These are phyloP conservation scores for Adelphocoris suturalis DNA, from an alignment of 2,888 invertebrate genomes.

Conservation along the genomic window DNA sequence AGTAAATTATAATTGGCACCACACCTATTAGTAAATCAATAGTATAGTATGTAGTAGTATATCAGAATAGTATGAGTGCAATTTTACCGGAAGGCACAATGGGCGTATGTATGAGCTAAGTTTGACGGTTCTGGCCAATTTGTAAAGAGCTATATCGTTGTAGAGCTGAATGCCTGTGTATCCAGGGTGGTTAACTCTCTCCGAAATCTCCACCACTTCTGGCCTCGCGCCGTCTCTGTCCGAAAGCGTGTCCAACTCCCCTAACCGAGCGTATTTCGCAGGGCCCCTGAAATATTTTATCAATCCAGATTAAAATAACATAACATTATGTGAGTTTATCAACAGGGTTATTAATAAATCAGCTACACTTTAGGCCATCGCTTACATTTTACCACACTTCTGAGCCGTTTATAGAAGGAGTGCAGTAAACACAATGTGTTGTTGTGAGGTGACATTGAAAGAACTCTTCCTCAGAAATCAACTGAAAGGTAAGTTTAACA, in stretches of 20 bases:
- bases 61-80: background rate
- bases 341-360: too few relatives aligned
- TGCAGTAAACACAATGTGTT: too few relatives aligned
- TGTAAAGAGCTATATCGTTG: slow-evolving; percentile 73
- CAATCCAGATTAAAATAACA: too few relatives aligned
- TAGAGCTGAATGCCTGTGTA: slow-evolving; percentile 61
- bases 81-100: slow-evolving; percentile 64
- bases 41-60: background rate
- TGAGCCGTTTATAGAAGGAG: too few relatives aligned
- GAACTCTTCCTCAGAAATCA: too few relatives aligned
- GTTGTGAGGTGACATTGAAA: too few relatives aligned
- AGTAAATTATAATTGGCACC: background rate
- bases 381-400: too few relatives aligned
- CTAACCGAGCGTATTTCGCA: slow-evolving; percentile 71
- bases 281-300: slow-evolving; percentile 39
- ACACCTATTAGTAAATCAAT: background rate
- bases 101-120: slow-evolving; percentile 70
- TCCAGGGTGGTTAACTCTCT: slow-evolving; percentile 68
- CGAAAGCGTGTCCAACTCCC: slow-evolving; percentile 69
- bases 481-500: too few relatives aligned
- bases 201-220: slow-evolving; percentile 52
- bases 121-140: slow-evolving; percentile 64
- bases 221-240: slow-evolving; percentile 67
- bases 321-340: too few relatives aligned
- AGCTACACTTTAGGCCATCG: too few relatives aligned